These are phyloP conservation scores for Desoria tigrina DNA, from an alignment of 2,888 invertebrate species.

Conservation along the genomic window DNA sequence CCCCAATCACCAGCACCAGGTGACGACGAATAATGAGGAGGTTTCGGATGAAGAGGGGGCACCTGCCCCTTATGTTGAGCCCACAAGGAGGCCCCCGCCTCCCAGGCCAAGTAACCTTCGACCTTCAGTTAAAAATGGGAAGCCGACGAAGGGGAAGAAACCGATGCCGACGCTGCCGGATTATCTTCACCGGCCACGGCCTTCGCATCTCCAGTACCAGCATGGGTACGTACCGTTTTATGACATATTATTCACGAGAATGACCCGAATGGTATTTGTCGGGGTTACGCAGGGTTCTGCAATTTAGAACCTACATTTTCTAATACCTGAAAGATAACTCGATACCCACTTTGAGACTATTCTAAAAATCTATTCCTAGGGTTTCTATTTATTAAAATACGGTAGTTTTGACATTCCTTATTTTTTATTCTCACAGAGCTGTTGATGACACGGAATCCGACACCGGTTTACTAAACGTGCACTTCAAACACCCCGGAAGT, in stretches of 20 bases:
- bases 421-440: conserved; percentile 30
- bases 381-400: not conserved
- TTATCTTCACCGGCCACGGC: conserved; percentile 51
- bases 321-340: too few species aligned
- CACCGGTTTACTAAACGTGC: conserved; percentile 44
- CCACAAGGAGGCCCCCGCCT: conserved; percentile 15
- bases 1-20: not conserved
- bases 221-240: conserved; percentile 40
- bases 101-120: too few species aligned
- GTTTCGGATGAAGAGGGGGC: conserved; percentile 32
- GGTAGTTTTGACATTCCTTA: not conserved
- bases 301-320: too few species aligned
- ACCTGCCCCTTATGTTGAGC: not conserved
- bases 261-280: not conserved
- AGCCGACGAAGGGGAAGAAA: conserved; percentile 30
- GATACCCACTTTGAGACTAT: too few species aligned
- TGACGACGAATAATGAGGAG: conserved; percentile 9
- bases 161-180: conserved; percentile 47
- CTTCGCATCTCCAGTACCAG: conserved; percentile 52
- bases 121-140: conserved; percentile 35
- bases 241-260: not conserved
- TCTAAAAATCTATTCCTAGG: not conserved
- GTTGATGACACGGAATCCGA: conserved; percentile 51
- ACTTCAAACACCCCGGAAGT: conserved; percentile 42
- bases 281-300: too few species aligned